Base-by-base conservation (phyloP, 1,140 invertebrate species). In the Onthophagus taurus region DNA sequence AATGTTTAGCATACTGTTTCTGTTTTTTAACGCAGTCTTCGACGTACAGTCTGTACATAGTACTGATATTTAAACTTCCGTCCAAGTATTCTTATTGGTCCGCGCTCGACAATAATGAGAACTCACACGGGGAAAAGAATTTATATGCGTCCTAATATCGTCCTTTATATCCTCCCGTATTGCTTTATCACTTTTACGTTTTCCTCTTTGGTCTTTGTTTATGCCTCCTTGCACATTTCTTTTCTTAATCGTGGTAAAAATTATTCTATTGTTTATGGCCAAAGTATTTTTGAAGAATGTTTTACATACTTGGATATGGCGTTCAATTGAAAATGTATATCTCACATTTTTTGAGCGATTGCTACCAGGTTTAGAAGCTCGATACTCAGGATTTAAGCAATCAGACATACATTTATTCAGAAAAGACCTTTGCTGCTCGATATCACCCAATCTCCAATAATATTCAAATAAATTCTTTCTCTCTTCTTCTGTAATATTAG, bases 211-310 rank as follows among this genome's bases (percentile, higher is more conserved):
- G n/a, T 29, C 16, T 42, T 29, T 13, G 14, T 19, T 42, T n/a
- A 42, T 12, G 17, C 29, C 29, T 26, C 24, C 26, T 18, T 30
- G 12, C 12, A 16, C 21, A 39, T 39, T 16, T n/a, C 11, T 29
- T 17, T 30, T 42, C 9, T n/a, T 14, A 5, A 30, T 19, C 31
- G 38, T 42, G 4, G 23, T 42, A 26, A 12, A 13, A 26, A 42
- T 42, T 13, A 30, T 31, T 9, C 38, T 23, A 30, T 42, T 14
- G 12, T 23, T 42, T 30, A 42, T 19, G n/a, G 14, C 38, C 19
- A 42, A 42, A 17, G 24, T 31, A 38, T 38, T 38, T 13, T 38
- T 23, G 24, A 42, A 42, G 17, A 29, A 42, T 24, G 24, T 23
- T 24, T 30, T 42, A 12, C 38, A 30, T 9, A 42, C 38, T 17